Evolutionary conservation across 1,140 invertebrate genomes (phyloP), one percentile per base, ranked within the genome.

Genomic region (Aphidius gifuensis): DNA sequence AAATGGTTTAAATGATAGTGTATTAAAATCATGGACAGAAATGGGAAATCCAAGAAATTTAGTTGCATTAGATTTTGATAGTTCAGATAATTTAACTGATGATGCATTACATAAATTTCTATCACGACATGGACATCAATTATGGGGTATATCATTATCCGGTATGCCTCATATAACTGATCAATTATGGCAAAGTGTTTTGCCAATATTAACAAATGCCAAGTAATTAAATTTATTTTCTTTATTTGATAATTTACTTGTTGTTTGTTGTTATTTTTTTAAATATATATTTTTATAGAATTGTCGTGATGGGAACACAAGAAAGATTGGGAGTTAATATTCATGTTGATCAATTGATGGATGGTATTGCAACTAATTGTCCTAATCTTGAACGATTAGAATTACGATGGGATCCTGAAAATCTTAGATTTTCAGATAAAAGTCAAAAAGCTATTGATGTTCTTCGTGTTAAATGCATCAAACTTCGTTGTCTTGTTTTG

Each of bases 131-230:
- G 97, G 96, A 1, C 85, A 87, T 64, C 93, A 97, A 77, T 82
- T 99, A 9, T 86, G 85, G 74, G 97, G 93, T 0, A 83, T 99
- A 21, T 87, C 89, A 61, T 81, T 99, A 1, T 93, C 92, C 47
- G 97, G 97, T 42, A 99, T 99, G 90, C 90, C 96, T 1, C 97
- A 99, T 74, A 92, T 99, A 67, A 96, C 96, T 1, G 97, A 99
- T 82, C 93, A 96, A 73, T 88, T 99, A 51, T 98, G 96, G 94
- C 91, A 93, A 77, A 90, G 91, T 67, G 90, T 97, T 43, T 82
- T 99, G 53, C 92, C 94, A 0, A 87, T 93, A 61, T 81, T 99
- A 6, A 91, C 87, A 57, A 96, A 97, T 77, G 90, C 93, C 64
- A 95, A 90, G 96, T 97, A 75, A 83, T 80, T 68, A 16, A 6